These are phyloP conservation scores for Steatornis caripensis DNA, from an alignment of 2,113 vertebrate genomes.

Conservation along the genomic window DNA sequence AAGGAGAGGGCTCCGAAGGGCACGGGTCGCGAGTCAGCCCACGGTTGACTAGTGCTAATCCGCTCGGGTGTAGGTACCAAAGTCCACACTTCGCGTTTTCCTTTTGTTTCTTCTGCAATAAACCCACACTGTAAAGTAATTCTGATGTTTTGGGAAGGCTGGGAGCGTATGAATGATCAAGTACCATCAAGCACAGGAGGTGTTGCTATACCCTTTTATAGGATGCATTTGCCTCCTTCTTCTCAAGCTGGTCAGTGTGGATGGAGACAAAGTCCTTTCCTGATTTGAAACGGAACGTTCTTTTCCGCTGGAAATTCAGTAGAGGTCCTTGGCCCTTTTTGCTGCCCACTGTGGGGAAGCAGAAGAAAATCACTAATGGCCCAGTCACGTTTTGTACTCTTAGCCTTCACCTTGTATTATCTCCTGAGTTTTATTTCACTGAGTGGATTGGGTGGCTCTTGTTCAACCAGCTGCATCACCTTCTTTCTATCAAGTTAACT, in stretches of 20 bases:
- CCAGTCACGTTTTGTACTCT: not conserved
- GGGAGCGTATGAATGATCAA: too few species aligned
- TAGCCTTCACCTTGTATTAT: not conserved
- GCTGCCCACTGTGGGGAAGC: not conserved
- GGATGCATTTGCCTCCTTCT: not conserved
- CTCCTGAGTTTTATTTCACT: not conserved
- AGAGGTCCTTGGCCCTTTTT: not conserved
- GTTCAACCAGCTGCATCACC: not conserved
- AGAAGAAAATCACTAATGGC: not conserved
- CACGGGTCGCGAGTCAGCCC: not conserved
- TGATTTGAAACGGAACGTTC: accelerated
- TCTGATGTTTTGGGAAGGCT: not conserved
- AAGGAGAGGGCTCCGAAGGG: not conserved
- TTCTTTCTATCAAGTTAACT: not conserved
- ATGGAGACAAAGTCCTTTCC: not conserved
- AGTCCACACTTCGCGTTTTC: accelerated
- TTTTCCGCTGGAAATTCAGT: not conserved
- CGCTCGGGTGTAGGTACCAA: not conserved
- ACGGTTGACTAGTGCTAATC: not conserved
- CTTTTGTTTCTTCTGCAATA: not conserved
- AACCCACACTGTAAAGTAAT: not conserved
- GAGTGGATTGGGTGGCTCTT: not conserved
- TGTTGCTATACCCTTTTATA: not conserved
- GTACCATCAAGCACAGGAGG: not conserved
- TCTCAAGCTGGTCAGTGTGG: not conserved